Evolutionary conservation across 2,113 vertebrate genomes (phyloP), one percentile per base, ranked within the genome.

Genomic region (Brachyistius frenatus): DNA sequence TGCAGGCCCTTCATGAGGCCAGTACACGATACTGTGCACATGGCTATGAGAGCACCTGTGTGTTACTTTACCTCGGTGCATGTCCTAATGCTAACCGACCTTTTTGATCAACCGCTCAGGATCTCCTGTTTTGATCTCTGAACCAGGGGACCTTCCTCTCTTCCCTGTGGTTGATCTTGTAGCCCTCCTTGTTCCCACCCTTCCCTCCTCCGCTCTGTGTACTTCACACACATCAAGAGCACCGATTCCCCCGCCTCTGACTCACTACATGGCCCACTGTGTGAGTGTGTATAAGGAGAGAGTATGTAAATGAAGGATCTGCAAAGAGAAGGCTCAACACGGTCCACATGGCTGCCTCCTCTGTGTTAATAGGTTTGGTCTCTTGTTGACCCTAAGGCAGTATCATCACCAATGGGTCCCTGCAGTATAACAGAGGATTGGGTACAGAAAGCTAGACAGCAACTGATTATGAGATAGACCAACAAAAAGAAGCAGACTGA

Each of bases 181-280:
- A 3, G 47, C 32, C 9, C 53, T 52, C 44, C 67, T 58, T 56
- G 5, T 64, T 58, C 9, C 46, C 44, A 46, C 66, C 46, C 30
- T 63, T 31, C 53, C 33, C 23, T 46, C 67, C 74, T 73, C 57
- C 47, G 5, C 78, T 64, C 67, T 41, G 5, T 64, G 36, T 33
- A 35, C 66, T 67, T 73, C 88, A 69, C 65, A 76, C 83, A 85
- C 86, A 64, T 49, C 2, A 33, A 74, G 47, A 36, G 36, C 49
- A 9, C 41, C 50, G 81, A 66, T 82, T 62, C 74, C 81, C 86
- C 82, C 78, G 39, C 78, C 9, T 89, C 69, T 91, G 88, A 91
- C 63, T 84, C 77, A 90, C 63, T 60, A 60, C 58, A 60, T 46
- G 35, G 56, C 36, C n/a, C 5, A 5, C 39, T 35, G 68, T 73